Evolutionary conservation across 2,113 vertebrate genomes (phyloP).

Genomic region (Alligator sinensis): DNA sequence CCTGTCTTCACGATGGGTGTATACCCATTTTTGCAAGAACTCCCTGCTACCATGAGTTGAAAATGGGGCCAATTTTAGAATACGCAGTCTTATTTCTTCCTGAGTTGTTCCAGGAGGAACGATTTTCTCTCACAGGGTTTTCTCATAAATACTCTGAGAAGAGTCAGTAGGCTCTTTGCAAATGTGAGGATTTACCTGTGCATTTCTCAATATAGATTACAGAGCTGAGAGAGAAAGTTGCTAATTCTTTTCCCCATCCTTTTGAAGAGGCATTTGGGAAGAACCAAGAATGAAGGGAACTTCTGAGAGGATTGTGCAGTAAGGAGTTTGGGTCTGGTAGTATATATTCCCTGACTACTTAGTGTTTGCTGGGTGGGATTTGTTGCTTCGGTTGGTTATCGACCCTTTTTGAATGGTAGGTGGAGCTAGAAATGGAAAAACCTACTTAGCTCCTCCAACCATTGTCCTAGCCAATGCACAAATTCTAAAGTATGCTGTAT

Average conservation of each 20-base stretch:
- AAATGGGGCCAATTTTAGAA: neutral
- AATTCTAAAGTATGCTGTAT: neutral
- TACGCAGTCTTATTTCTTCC: accelerated
- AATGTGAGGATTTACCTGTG: neutral
- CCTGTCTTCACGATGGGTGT: neutral
- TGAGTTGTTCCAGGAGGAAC: accelerated
- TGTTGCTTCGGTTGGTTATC: neutral
- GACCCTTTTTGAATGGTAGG: neutral
- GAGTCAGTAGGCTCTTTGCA: neutral
- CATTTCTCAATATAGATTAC: neutral
- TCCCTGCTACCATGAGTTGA: neutral
- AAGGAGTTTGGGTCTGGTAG: neutral
- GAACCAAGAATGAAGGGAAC: neutral
- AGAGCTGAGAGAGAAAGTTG: neutral
- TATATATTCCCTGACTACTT: neutral
- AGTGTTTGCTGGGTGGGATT: conserved; percentile 7
- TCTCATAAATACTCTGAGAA: accelerated
- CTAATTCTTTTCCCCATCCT: no score
- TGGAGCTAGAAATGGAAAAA: neutral
- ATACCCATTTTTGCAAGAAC: neutral
- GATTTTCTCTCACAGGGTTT: neutral
- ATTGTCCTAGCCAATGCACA: neutral
- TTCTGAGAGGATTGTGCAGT: neutral
- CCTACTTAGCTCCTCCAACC: neutral
- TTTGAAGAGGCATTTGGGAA: neutral